Base-by-base conservation (phyloP, 2,888 invertebrate genomes). In the Cantharis nigra region DNA sequence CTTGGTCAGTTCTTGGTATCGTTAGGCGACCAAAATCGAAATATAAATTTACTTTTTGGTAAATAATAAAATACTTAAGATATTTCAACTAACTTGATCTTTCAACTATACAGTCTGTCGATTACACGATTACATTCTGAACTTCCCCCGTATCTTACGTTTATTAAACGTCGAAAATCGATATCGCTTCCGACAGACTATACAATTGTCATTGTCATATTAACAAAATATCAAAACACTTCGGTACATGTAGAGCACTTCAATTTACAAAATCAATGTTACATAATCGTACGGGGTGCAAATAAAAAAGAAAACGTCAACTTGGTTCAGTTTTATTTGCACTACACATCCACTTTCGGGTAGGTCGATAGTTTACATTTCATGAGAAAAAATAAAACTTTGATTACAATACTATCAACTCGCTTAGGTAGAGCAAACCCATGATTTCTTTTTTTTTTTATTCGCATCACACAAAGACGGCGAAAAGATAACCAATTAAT, bases 1-100 rank as follows among this genome's bases (percentile, higher is more conserved):
- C 78, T 70, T 78, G 78, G 78, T 78, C 78, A 67, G 78, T 78
- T 78, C 78, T 75, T 78, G 78, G 26, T 74, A 62, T 74, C 64
- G 16, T 73, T 67, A 62, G 28, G 14, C 18, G 71, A 62, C 63
- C 63, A 69, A 69, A 49, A 49, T 49, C 49, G 49, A 67, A 67
- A 16, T 67, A 67, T 67, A 64, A 64, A 64, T 67, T 67, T 23
- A 67, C 65, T 67, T 67, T 23, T 67, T 49, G 49, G 49, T 49
- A 49, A 49, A 49, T n/a, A 49, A 49, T 23, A n/a, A 23, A 64
- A 16, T 20, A 23, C 65, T 67, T 67, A 67, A 18, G 26, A 49
- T 49, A 49, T 49, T 49, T 49, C 9, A 30, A 30, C 28, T 3
- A 30, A 30, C 28, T 30, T 30, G 28, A 30, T 30, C 10, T 3